Conservation (phyloP, 30 jellyfish, hydroid and myxozoan species). For the Aurelia aurita complex sp. Pacific region DNA sequence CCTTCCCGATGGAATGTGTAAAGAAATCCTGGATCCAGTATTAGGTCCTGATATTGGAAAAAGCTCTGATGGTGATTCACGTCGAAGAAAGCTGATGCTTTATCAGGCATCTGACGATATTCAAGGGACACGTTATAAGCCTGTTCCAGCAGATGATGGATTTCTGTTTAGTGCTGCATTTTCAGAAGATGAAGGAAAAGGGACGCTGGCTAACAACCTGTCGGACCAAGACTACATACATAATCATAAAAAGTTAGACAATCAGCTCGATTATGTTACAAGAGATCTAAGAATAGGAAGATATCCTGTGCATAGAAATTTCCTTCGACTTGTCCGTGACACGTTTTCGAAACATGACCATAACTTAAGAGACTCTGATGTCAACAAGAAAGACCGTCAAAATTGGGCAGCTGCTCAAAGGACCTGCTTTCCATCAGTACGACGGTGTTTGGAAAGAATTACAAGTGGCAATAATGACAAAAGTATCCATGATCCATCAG, state of each 20-base stretch:
- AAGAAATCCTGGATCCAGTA: slow-evolving; percentile 8
- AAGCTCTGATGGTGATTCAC: slow-evolving; percentile 40
- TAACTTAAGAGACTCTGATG: background rate
- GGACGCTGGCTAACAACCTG: background rate
- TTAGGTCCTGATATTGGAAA: slow-evolving; percentile 44
- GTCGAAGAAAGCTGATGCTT: slow-evolving; percentile 17
- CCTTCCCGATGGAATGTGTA: too few species aligned
- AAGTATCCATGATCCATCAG: slow-evolving; percentile 18
- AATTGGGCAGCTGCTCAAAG: slow-evolving; percentile 23
- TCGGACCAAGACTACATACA: slow-evolving; percentile 11
- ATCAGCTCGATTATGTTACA: slow-evolving; percentile 7
- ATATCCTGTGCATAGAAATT: slow-evolving; percentile 5
- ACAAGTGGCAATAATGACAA: background rate
- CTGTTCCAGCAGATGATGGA: slow-evolving; percentile 22
- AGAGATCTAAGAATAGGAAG: slow-evolving; percentile 16
- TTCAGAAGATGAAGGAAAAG: background rate
- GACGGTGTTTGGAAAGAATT: background rate
- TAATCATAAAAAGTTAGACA: slow-evolving; percentile 19
- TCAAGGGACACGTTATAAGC: background rate
- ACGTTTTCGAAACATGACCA: slow-evolving; percentile 15
- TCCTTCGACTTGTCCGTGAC: slow-evolving; percentile 11
- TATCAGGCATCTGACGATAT: background rate
- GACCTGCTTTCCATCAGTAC: background rate
- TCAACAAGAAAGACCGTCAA: slow-evolving; percentile 12
- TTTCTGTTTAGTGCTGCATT: slow-evolving; percentile 18